Evolutionary conservation across 2,888 invertebrate species (phyloP).

Genomic region (Tetragonula carbonaria): DNA sequence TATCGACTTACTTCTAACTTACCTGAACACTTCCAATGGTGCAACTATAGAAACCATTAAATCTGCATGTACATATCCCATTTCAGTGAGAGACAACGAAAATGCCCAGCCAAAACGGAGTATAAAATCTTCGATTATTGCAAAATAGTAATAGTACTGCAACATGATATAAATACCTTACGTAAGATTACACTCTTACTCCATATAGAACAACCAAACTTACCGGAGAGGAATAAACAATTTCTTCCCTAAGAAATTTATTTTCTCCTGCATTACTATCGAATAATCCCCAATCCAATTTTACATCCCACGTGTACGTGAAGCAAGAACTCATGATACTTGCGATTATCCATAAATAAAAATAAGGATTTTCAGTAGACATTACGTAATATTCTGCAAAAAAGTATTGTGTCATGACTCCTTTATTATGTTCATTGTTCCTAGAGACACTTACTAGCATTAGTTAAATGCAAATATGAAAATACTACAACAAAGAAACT

Average conservation of each 20-base stretch:
- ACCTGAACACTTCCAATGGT: slow-evolving; percentile 95
- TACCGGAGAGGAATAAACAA: slow-evolving; percentile 96
- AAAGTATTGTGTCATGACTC: slow-evolving; percentile 69
- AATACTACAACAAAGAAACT: slow-evolving; percentile 98
- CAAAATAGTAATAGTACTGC: slow-evolving; percentile 97
- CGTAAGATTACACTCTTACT: not conserved
- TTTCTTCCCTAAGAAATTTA: slow-evolving; percentile 95
- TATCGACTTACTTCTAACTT: slow-evolving; percentile 55
- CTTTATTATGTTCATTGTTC: not conserved
- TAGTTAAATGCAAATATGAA: slow-evolving; percentile 89
- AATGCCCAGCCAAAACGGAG: slow-evolving; percentile 98
- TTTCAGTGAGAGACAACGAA: slow-evolving; percentile 93
- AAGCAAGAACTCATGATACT: slow-evolving; percentile 95
- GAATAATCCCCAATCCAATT: slow-evolving; percentile 99
- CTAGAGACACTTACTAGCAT: slow-evolving; percentile 85
- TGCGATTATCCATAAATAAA: slow-evolving; percentile 95
- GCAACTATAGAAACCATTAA: slow-evolving; percentile 93
- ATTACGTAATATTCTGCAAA: slow-evolving; percentile 83
- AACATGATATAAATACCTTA: slow-evolving; percentile 72
- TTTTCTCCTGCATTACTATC: slow-evolving; percentile 96
- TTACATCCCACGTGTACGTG: slow-evolving; percentile 99
- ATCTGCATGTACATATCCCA: slow-evolving; percentile 90
- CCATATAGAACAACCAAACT: slow-evolving; percentile 76
- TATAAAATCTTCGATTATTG: slow-evolving; percentile 97
- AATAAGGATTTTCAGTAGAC: slow-evolving; percentile 90